Conservation (phyloP, 1,140 invertebrate genomes). For the Drosophila repletoides region DNA sequence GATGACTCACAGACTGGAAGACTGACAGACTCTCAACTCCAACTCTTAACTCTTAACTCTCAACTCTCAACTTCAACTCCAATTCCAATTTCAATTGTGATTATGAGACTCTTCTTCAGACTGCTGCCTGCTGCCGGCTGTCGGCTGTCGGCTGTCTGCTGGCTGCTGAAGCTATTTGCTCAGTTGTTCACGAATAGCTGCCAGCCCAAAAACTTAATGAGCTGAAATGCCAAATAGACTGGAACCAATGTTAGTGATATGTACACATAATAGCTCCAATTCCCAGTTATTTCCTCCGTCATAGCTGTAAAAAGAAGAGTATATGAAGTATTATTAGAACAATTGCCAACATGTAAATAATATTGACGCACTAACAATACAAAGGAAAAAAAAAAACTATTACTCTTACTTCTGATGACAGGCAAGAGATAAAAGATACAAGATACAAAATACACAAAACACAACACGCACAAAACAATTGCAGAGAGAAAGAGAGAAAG, state of each 20-base stretch:
- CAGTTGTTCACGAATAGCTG: slow-evolving; percentile 82
- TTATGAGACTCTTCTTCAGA: slow-evolving; percentile 5
- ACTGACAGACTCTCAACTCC: not conserved
- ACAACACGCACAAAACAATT: slow-evolving; percentile 10
- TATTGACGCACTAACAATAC: slow-evolving; percentile 4
- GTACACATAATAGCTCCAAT: slow-evolving; percentile 80
- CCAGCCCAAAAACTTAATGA: slow-evolving; percentile 82
- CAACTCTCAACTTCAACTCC: slow-evolving; percentile 7
- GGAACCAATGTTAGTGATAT: slow-evolving; percentile 78
- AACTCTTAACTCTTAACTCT: not conserved
- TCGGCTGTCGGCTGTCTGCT: not conserved
- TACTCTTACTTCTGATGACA: slow-evolving; percentile 20
- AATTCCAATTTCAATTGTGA: slow-evolving; percentile 28
- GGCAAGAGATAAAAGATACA: slow-evolving; percentile 6
- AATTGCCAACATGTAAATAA: slow-evolving; percentile 35
- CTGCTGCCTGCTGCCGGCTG: not conserved
- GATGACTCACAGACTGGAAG: slow-evolving; percentile 8
- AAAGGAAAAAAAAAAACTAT: not conserved
- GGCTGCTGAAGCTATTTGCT: slow-evolving; percentile 43
- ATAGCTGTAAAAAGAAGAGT: slow-evolving; percentile 51
- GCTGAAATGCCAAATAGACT: slow-evolving; percentile 82
- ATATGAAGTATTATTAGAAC: slow-evolving; percentile 26
- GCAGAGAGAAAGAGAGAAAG: too few species aligned
- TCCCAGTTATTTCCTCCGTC: slow-evolving; percentile 80
- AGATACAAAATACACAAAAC: not conserved